Evolutionary conservation across 2,797 vertebrate genomes (phyloP), one percentile per base, ranked within the genome.

Genomic region (Anomalospiza imberbis): DNA sequence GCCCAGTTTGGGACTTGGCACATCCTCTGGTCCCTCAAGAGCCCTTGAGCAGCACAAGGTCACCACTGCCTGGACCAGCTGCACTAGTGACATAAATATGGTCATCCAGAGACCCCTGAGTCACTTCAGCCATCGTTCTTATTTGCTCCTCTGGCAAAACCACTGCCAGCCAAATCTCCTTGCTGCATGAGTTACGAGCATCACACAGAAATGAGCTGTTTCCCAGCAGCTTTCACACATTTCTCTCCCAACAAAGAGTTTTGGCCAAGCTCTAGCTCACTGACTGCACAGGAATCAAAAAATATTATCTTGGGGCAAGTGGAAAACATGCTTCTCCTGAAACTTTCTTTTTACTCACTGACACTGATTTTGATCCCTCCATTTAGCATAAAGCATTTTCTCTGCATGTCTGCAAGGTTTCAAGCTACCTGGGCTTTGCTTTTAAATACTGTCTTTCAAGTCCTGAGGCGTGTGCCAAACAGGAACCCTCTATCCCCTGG

Each of bases 151-250:
- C n/a, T 13, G 44, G 45, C 72, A 85, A 61, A 94, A n/a, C 2
- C 71, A 54, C 48, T 78, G 80, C 73, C 58, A 78, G 86, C 54
- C 91, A 81, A 82, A 85, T 9, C 58, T 74, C 53, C 71, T 32
- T 78, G 68, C 73, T 55, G 40, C 51, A 53, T 4, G 58, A 85
- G 83, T 75, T 61, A 47, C 0, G 2, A 82, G 47, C 74, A 90
- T 51, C 68, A 74, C 67, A 84, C 5, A 85, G 61, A 71, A 78
- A 0, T 0, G 11, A 93, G 83, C 53, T 28, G 34, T 12, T 91
- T 88, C 74, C 90, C 77, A 65, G 80, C 57, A 94, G 80, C 80
- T 87, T 91, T 89, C 74, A 74, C 74, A 51, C n/a, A 4, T 79
- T 91, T 86, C 44, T 76, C 48, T 40, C 57, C 65, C 48, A 76